A percentile compares a stretch with the other conserved stretches of the same genome.
These are phyloP conservation scores for Zaprionus capensis DNA, from an alignment of 1,140 invertebrate genomes.

Conservation along the genomic window DNA sequence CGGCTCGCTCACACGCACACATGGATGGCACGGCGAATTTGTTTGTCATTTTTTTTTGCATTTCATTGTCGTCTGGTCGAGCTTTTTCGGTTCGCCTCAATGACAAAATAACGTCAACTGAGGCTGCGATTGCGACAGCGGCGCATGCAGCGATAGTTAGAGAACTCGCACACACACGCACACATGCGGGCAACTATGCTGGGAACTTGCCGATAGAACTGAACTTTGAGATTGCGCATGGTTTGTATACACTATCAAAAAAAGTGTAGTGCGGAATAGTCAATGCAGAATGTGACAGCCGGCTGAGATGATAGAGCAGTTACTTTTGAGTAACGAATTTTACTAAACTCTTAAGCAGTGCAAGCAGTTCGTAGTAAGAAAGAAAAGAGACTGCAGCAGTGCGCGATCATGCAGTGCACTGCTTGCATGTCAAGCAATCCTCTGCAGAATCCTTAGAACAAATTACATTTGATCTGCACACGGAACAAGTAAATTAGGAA, in stretches of 20 bases:
- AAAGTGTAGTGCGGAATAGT: background rate
- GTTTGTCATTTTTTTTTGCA: conserved; percentile 27
- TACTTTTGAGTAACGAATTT: background rate
- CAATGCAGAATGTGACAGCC: background rate
- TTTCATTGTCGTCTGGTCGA: conserved; percentile 31
- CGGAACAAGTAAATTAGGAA: no score
- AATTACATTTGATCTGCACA: no score
- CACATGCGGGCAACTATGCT: background rate
- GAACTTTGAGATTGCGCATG: conserved; percentile 39
- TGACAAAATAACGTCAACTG: conserved; percentile 21
- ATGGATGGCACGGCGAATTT: conserved; percentile 7
- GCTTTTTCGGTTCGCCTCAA: conserved; percentile 31
- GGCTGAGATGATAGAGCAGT: no score
- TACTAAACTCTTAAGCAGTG: background rate
- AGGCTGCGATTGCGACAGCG: conserved; percentile 1
- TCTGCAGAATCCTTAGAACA: background rate
- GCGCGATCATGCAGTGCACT: background rate
- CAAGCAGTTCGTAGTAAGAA: background rate
- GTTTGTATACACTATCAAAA: background rate
- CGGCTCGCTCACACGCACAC: background rate
- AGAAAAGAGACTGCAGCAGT: background rate
- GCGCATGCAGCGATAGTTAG: conserved; percentile 18
- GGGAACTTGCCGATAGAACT: conserved; percentile 29
- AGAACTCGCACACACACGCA: background rate
- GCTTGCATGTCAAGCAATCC: background rate